Evolutionary conservation across 2,797 vertebrate genomes (phyloP).

Genomic region (Lerista edwardsae): DNA sequence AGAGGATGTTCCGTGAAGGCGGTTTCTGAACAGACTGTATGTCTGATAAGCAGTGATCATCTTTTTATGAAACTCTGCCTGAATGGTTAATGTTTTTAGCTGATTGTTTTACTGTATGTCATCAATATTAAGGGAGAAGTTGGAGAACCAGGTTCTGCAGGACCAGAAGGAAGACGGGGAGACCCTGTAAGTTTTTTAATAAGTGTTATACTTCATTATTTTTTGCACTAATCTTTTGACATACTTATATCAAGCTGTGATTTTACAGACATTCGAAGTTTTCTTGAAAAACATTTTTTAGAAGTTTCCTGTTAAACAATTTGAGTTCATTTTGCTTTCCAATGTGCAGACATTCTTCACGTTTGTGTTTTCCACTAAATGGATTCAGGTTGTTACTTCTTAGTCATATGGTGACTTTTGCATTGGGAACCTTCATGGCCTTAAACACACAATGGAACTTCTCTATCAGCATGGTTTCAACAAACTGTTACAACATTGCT

Average conservation of each 20-base stretch:
- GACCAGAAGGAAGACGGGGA: slow-evolving; percentile 87
- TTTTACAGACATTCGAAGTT: neutral
- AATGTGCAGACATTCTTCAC: neutral
- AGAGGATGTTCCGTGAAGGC: neutral
- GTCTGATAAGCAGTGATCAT: neutral
- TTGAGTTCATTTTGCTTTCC: neutral
- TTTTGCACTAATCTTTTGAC: neutral
- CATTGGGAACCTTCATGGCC: too few species aligned
- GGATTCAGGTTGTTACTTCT: too few species aligned
- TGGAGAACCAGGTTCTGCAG: slow-evolving; percentile 85
- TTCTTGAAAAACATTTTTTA: slow-evolving; percentile 1
- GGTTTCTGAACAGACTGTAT: neutral
- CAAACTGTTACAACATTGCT: neutral
- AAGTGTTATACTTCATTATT: neutral
- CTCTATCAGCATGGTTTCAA: neutral
- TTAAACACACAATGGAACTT: neutral
- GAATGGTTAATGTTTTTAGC: neutral
- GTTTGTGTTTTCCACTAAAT: too few species aligned
- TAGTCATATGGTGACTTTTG: too few species aligned
- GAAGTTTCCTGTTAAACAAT: neutral
- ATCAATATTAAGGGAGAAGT: slow-evolving; percentile 84
- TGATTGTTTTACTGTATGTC: neutral
- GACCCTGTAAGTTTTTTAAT: slow-evolving; percentile 81
- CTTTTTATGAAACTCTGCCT: neutral
- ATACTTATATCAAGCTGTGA: neutral